Evolutionary conservation across 2,113 vertebrate genomes (phyloP).

Genomic region (Cervus canadensis): DNA sequence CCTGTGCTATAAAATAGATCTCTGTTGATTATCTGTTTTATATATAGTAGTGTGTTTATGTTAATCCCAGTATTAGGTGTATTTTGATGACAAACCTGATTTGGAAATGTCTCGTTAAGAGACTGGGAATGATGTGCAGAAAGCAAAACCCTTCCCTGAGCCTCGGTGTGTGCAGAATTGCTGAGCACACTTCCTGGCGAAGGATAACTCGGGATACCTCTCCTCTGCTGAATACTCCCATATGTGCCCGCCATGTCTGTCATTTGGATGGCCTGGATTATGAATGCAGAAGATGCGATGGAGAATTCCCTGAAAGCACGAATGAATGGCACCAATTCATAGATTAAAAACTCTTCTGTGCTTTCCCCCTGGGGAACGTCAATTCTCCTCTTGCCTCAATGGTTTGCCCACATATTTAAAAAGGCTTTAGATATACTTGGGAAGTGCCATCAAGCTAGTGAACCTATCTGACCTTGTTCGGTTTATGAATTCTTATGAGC

Average conservation of each 20-base stretch:
- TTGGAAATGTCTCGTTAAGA: background rate
- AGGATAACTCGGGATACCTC: background rate
- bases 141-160: background rate
- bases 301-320: background rate
- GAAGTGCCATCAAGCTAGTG: background rate
- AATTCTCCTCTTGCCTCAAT: background rate
- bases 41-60: background rate
- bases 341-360: background rate
- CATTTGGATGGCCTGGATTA: background rate
- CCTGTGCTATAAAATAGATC: background rate
- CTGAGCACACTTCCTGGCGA: background rate
- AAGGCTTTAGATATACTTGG: background rate
- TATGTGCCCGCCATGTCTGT: accelerated
- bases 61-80: background rate
- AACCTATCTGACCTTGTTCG: background rate
- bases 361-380: background rate
- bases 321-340: background rate
- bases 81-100: background rate
- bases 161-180: background rate
- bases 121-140: background rate
- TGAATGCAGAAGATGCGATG: background rate
- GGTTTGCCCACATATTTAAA: background rate
- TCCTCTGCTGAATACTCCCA: background rate
- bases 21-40: background rate
- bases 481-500: constrained; percentile 45